Evolutionary conservation across 2,113 vertebrate species (phyloP).

Genomic region (Macaca nemestrina): DNA sequence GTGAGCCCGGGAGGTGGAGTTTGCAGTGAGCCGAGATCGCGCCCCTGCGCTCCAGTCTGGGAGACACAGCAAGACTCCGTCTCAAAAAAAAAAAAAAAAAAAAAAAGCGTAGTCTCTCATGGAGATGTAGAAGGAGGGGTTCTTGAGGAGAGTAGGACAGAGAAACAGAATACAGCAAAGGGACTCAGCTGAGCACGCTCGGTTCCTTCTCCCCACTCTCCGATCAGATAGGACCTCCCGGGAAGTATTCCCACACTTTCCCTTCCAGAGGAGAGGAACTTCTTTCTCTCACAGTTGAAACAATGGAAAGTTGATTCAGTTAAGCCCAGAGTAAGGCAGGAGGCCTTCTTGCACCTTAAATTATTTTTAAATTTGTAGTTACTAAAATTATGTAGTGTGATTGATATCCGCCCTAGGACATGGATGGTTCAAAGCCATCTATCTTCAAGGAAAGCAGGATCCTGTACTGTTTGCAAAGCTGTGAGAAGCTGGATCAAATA

Average conservation of each 20-base stretch:
- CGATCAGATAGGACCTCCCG: background rate
- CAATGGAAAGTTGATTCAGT: background rate
- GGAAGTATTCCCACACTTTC: background rate
- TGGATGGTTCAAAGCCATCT: background rate
- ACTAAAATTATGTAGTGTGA: background rate
- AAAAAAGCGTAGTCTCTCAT: background rate
- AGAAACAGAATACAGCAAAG: background rate
- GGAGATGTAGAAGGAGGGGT: background rate
- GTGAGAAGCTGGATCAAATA: background rate
- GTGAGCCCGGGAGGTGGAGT: fast-evolving
- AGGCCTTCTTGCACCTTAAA: background rate
- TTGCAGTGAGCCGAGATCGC: too few species aligned
- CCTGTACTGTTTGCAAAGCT: background rate
- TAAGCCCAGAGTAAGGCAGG: background rate
- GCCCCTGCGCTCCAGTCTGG: too few species aligned
- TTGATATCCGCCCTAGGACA: background rate
- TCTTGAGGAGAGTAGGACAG: background rate
- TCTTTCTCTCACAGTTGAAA: background rate
- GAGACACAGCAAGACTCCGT: too few species aligned
- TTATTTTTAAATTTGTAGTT: background rate
- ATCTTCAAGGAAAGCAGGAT: background rate
- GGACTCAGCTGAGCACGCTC: too few species aligned
- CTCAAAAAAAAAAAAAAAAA: background rate
- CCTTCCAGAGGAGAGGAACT: background rate
- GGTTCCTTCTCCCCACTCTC: background rate